These are phyloP conservation scores for Chymomyza fuscimana DNA, from an alignment of 2,888 invertebrate genomes.

Conservation along the genomic window DNA sequence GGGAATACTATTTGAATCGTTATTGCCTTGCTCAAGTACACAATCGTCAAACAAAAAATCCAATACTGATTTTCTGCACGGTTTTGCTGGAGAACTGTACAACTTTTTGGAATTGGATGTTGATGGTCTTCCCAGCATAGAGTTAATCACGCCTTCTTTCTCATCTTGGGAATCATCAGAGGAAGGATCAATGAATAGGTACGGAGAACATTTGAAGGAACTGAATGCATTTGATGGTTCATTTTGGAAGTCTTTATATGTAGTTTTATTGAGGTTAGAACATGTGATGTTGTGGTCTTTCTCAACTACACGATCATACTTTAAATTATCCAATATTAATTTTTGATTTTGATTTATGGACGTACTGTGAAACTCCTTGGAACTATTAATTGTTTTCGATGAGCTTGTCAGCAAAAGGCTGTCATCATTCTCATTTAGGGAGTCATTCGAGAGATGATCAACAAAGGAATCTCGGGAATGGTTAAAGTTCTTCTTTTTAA, in stretches of 20 bases:
- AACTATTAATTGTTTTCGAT: neutral
- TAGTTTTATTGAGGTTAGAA: neutral
- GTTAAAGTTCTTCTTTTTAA: too few species aligned
- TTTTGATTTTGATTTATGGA: too few species aligned
- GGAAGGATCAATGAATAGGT: too few species aligned
- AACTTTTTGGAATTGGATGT: neutral
- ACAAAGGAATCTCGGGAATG: neutral
- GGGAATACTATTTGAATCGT: neutral
- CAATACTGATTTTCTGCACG: neutral
- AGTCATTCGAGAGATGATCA: too few species aligned
- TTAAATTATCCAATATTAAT: neutral
- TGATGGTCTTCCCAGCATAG: neutral
- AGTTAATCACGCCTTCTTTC: neutral
- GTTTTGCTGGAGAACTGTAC: neutral
- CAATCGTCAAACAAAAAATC: neutral
- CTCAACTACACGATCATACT: neutral
- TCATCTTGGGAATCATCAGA: neutral
- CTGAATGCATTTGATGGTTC: too few species aligned
- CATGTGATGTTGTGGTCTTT: neutral
- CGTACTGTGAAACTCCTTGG: neutral
- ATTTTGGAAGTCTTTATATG: neutral
- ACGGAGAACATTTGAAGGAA: neutral
- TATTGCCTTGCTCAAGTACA: neutral
- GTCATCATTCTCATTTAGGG: neutral
- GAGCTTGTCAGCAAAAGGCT: neutral